phyloP scores from a whole-genome alignment of 30 jellyfish, hydroid and myxozoan genomes.

The Nemopilema nomurai region DNA sequence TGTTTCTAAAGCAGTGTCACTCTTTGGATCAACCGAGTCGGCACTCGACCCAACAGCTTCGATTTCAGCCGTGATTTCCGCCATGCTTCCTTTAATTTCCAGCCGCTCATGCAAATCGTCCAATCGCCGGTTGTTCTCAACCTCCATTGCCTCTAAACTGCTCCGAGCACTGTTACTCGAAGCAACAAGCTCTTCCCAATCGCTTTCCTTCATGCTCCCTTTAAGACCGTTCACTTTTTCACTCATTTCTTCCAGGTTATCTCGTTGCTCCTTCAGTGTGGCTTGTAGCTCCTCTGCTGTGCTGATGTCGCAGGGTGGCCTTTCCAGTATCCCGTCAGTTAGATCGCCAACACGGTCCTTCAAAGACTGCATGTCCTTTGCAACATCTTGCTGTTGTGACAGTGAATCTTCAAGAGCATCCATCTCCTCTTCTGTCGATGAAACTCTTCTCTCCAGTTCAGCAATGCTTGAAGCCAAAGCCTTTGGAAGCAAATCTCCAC shows the following conservation, averaged over 20 bases:
- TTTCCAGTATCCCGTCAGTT: not conserved
- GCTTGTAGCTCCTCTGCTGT: too few species aligned
- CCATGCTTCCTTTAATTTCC: not conserved
- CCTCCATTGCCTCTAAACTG: too few species aligned
- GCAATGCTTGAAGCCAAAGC: not conserved
- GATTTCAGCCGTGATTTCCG: not conserved
- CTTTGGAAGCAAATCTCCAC: not conserved
- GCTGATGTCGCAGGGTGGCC: not conserved
- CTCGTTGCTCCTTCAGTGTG: too few species aligned
- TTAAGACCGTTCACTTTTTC: too few species aligned
- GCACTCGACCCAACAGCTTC: not conserved
- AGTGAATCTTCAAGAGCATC: not conserved
- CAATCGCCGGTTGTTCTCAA: too few species aligned
- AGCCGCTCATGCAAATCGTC: not conserved
- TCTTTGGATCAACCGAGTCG: not conserved
- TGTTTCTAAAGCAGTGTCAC: not conserved
- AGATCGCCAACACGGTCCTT: not conserved
- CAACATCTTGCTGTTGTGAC: not conserved
- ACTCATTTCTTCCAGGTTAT: not conserved
- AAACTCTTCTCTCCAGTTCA: not conserved
- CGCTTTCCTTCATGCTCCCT: too few species aligned
- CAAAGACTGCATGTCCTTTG: not conserved
- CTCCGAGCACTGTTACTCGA: too few species aligned
- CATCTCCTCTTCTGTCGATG: conserved; percentile 1
- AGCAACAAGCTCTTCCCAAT: too few species aligned